Evolutionary conservation across 1,140 invertebrate genomes (phyloP).

Genomic region (Proales similis): DNA sequence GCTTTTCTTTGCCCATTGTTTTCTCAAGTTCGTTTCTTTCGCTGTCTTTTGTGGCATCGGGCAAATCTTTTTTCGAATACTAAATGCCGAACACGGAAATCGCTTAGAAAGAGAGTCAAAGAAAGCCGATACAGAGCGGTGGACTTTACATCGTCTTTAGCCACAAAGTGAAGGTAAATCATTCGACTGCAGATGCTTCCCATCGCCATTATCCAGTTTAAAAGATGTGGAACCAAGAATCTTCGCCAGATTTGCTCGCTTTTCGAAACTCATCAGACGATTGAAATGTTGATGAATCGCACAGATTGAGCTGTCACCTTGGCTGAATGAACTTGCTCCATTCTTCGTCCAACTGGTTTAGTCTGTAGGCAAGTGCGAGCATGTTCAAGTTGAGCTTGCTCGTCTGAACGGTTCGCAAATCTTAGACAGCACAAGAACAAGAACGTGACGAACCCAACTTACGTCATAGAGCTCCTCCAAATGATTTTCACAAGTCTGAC

Average conservation of each 20-base stretch:
- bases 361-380: constrained; percentile 7
- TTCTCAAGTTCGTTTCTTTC: background rate
- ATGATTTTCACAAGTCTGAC: constrained; percentile 1
- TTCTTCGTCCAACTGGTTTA: constrained; percentile 23
- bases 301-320: background rate
- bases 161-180: constrained; percentile 9
- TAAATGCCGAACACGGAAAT: constrained; percentile 1
- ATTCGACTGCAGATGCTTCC: constrained; percentile 20
- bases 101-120: background rate
- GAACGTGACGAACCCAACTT: background rate
- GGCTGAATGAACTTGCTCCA: background rate
- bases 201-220: constrained; percentile 17
- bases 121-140: background rate
- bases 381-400: constrained; percentile 23
- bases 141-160: background rate
- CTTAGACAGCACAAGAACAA: background rate
- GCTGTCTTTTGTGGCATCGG: too few species aligned
- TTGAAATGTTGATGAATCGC: background rate
- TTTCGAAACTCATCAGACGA: background rate
- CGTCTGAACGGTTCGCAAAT: constrained; percentile 1
- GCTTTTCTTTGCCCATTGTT: background rate
- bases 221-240: constrained; percentile 13
- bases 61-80: too few species aligned
- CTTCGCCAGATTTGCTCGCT: constrained; percentile 20
- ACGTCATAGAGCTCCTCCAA: constrained; percentile 28